Evolutionary conservation across 2,888 invertebrate genomes (phyloP).

Genomic region (Leptogaster cylindrica): DNA sequence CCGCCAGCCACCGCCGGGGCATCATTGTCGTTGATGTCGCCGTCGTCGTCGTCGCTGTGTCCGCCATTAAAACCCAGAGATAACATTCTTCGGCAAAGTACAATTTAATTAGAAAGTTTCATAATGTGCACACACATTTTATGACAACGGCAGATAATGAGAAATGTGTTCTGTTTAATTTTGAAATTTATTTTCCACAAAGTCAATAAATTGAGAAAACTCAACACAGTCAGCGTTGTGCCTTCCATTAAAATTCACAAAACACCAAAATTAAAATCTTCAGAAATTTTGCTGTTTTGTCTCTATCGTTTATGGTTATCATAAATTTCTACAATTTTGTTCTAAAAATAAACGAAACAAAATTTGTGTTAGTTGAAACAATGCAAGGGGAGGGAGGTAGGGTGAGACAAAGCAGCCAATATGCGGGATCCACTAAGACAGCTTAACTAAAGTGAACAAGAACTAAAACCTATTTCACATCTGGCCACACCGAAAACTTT

Average conservation of each 20-base stretch:
- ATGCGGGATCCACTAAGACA: not conserved
- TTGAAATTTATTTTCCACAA: conserved; percentile 31
- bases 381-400: not conserved
- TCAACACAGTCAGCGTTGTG: conserved; percentile 11
- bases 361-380: conserved; percentile 13
- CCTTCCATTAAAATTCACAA: conserved; percentile 10
- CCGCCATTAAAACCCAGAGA: not conserved
- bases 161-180: conserved; percentile 35
- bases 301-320: conserved; percentile 36
- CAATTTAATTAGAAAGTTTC: conserved; percentile 28
- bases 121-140: conserved; percentile 31
- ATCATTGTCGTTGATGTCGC: not conserved
- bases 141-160: conserved; percentile 32
- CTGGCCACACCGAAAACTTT: conserved; percentile 25
- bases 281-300: conserved; percentile 25
- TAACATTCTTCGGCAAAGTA: conserved; percentile 3
- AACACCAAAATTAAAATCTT: conserved; percentile 20
- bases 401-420: not conserved
- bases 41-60: not conserved
- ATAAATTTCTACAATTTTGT: conserved; percentile 28
- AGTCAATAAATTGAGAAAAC: conserved; percentile 37
- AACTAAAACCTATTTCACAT: conserved; percentile 16
- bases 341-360: conserved; percentile 23
- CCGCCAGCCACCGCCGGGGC: conserved; percentile 2
- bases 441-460: conserved; percentile 12